Evolutionary conservation across 2,888 invertebrate species (phyloP).

Genomic region (Dynastes tityus): DNA sequence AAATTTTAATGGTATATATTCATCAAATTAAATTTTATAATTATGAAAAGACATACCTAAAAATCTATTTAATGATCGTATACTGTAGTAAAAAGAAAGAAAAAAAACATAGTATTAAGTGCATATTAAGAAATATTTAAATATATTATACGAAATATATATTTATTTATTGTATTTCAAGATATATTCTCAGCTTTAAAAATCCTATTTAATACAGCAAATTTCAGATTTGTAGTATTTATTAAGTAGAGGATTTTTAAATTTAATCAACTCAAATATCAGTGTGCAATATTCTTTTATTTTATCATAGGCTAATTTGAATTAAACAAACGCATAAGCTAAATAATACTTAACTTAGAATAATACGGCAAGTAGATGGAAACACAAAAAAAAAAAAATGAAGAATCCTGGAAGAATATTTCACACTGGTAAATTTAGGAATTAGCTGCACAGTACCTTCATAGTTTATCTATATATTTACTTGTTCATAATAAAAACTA

Average conservation of each 20-base stretch:
- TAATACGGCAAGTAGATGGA: constrained; percentile 36
- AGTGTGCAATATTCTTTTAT: constrained; percentile 31
- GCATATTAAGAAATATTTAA: constrained; percentile 45
- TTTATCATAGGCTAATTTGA: constrained; percentile 30
- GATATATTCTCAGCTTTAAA: constrained; percentile 57
- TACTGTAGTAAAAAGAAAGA: constrained; percentile 48
- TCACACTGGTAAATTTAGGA: constrained; percentile 50
- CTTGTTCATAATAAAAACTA: constrained; percentile 57
- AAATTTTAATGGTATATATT: constrained; percentile 60
- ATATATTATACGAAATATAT: constrained; percentile 47
- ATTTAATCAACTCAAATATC: constrained; percentile 52
- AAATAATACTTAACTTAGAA: background rate
- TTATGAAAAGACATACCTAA: constrained; percentile 58
- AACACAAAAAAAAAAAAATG: constrained; percentile 3
- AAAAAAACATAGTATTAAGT: constrained; percentile 36
- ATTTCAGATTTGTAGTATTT: constrained; percentile 57
- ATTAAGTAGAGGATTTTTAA: constrained; percentile 57
- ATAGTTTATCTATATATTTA: constrained; percentile 58
- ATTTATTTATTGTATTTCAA: constrained; percentile 56
- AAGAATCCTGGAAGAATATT: constrained; percentile 49
- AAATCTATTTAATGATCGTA: constrained; percentile 57
- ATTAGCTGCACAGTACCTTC: constrained; percentile 62
- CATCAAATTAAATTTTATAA: constrained; percentile 60
- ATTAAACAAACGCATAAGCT: constrained; percentile 44
- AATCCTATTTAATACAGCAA: constrained; percentile 58